Conservation (phyloP, 1,140 invertebrate genomes). For the Thaumetopoea pityocampa region DNA sequence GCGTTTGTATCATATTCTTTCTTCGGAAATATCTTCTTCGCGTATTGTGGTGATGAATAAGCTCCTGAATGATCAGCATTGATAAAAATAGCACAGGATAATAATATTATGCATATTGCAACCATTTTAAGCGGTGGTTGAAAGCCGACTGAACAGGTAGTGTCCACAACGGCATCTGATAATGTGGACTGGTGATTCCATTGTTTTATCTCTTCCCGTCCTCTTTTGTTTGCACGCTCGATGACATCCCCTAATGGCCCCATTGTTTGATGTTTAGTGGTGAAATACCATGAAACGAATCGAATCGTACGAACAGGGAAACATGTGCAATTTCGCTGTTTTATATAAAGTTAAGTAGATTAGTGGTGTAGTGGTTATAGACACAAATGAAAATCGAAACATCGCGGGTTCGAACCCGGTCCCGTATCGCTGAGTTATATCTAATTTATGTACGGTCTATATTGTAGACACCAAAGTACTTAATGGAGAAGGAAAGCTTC, state of each 20-base stretch:
- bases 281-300: constrained; percentile 7
- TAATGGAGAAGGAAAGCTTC: too few species aligned
- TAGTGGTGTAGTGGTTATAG: too few species aligned
- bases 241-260: constrained; percentile 66
- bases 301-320: constrained; percentile 6
- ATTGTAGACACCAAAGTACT: too few species aligned
- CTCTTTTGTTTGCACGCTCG: constrained; percentile 71
- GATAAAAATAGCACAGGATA: constrained; percentile 20
- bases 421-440: too few species aligned
- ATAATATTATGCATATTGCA: constrained; percentile 29
- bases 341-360: too few species aligned
- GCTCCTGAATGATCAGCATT: constrained; percentile 64
- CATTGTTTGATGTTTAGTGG: constrained; percentile 54
- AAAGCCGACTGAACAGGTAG: constrained; percentile 54
- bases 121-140: constrained; percentile 42
- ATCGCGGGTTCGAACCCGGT: too few species aligned
- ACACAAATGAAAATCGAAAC: too few species aligned
- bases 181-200: constrained; percentile 36
- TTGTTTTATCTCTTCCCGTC: constrained; percentile 61
- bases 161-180: constrained; percentile 28
- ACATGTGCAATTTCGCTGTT: constrained; percentile 2
- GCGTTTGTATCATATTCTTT: constrained; percentile 43
- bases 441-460: too few species aligned
- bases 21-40: constrained; percentile 66
- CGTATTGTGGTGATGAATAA: constrained; percentile 72